Evolutionary conservation across 64 coral and sea anemone genomes (phyloP), one percentile per base, ranked within the genome.

Genomic region (Dendrophyllia cribrosa): DNA sequence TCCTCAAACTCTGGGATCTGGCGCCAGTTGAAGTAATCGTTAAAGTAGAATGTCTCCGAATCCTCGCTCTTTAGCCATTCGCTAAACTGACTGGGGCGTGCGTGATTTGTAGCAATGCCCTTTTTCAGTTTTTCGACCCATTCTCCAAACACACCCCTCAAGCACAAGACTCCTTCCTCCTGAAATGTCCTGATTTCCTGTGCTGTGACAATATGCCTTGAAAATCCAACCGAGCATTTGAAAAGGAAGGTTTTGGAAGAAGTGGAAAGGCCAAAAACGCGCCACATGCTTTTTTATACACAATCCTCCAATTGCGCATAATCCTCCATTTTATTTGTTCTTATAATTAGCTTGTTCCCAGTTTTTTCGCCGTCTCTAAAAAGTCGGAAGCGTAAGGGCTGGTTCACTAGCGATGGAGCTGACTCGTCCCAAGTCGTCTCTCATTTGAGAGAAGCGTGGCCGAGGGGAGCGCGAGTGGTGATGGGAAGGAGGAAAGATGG

Each of bases 81-180:
- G 11, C 95, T 44, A 12, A n/a, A 77, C 13, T 84, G 51, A 66
- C 86, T 93, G 16, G 95, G 95, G 61, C 85, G 85, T n/a, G 48
- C 43, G 13, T 76, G 66, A 58, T 77, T 89, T 15, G 58, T 70
- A 6, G n/a, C 58, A 20, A 96, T 93, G 66, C 95, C 95, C 70
- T 75, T 82, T 45, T 58, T 70, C 24, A 93, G 14, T 59, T 77
- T 96, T 45, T 96, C 79, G n/a, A 96, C 50, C 95, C 95, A 96
- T 78, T 96, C 86, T 75, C 26, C 47, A 43, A 96, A 96, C 7
- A 88, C 89, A 70, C 90, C 78, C 51, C 88, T 79, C 8, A 96
- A n/a, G 22, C 76, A 86, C 16, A 96, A 62, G 7, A 72, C 95
- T 15, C 95, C 95, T 44, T 89, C 52, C 62, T 93, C 69, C 17